Base-by-base conservation (phyloP, 2,113 vertebrate species). In the Dinomys branickii region DNA sequence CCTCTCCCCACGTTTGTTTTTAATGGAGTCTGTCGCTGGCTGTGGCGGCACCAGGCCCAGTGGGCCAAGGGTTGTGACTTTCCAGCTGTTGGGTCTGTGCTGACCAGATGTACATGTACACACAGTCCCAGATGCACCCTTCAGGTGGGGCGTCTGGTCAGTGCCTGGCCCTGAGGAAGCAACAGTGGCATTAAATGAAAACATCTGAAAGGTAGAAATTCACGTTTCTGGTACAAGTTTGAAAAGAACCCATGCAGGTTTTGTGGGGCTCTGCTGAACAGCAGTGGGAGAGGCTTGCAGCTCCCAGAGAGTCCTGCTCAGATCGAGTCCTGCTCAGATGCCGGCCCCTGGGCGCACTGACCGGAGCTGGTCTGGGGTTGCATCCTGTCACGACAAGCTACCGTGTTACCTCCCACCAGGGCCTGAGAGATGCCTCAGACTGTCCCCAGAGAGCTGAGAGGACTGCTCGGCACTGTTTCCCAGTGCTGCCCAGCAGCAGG, bases 211-310 rank as follows among this genome's bases (percentile, higher is more conserved):
- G 41, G 14, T 4, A 61, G 59, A 20, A 30, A 47, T 0, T 44
- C 44, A 0, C 0, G 4, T n/a, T 26, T 65, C 59, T 50, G 10
- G 52, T 71, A 24, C 5, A 67, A 6, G 17, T 1, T 3, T 3
- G 2, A 35, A 33, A n/a, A 6, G n/a, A 19, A 12, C 17, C 0
- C 5, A 3, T 44, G n/a, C 28, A 2, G 47, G 1, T 1, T 56
- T 52, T 4, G 3, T 0, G 30, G 5, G 38, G 26, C 20, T 0
- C 2, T 5, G 1, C 5, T 50, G 7, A 22, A n/a, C 20, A 16
- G 47, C 44, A 4, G 67, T 78, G 44, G 44, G 13, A 50, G 11
- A 47, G 41, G 73, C 73, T 47, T 5, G 10, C 41, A 47, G 38
- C 71, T 44, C 71, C 35, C 35, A 38, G 80, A 50, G 52, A 19